Base-by-base conservation (phyloP, 2,113 vertebrate species). In the Malurus cyaneus region DNA sequence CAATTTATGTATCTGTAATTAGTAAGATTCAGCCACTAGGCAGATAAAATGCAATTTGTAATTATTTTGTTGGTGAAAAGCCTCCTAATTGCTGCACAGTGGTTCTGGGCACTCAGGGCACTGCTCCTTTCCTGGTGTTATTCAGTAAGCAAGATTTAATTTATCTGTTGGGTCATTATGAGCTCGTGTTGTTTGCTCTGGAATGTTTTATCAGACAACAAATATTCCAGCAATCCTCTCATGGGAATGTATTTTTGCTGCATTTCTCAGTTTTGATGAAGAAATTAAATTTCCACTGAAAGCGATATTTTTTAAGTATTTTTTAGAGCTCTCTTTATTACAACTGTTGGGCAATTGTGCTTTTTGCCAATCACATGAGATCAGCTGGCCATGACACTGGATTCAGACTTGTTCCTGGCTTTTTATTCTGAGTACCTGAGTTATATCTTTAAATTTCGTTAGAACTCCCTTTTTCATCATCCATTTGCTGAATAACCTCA, bases 21-120 rank as follows among this genome's bases (percentile, higher is more conserved):
- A 88, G 31, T 34, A 74, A 62, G 54, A 78, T 84, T 91, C 32
- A 62, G 34, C 41, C 49, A 70, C 69, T 57, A 71, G 60, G 66
- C 31, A 77, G 72, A 50, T 81, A 74, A 36, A 80, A 47, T 39
- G 19, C 25, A 89, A 60, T 79, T 84, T 78, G 46, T 78, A 80
- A 74, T 91, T 73, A 92, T 81, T 95, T 93, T 65, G 56, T 57
- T 76, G 34, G 31, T 78, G 69, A 86, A 80, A 91, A 88, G 31
- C 16, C 34, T 89, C n/a, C 52, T 84, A 74, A 86, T 90, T 78
- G 84, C 26, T 79, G 36, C 42, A 6, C 24, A 49, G 44, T 23
- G 14, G 24, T 52, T 71, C 53, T 89, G 73, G 65, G 39, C 56
- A 54, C 60, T 66, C 29, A 29, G 41, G 67, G 61, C 49, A 9